Conservation (phyloP, 2,888 invertebrate genomes). For the Carcina quercana region DNA sequence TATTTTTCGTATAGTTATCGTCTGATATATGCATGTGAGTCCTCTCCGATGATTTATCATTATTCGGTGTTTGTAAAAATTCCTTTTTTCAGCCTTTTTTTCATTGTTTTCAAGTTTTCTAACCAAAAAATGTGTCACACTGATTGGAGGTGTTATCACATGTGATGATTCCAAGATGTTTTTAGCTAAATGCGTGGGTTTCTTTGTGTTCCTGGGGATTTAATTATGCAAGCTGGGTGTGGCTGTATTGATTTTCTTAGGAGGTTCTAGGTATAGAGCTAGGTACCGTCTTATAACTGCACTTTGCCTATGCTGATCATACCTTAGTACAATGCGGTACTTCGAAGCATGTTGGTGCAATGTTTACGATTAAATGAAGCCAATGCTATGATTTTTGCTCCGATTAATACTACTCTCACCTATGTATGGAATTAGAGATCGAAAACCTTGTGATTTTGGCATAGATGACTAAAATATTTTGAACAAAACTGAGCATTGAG, state of each 20-base stretch:
- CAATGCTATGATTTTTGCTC: too few relatives aligned
- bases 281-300: constrained; percentile 63
- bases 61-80: constrained; percentile 26
- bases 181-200: constrained; percentile 31
- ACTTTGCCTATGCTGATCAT: constrained; percentile 44
- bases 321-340: constrained; percentile 45
- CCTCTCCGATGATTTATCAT: constrained; percentile 10
- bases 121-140: constrained; percentile 68
- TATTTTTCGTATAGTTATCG: constrained; percentile 24
- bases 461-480: too few relatives aligned
- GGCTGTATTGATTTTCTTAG: constrained; percentile 74
- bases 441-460: too few relatives aligned
- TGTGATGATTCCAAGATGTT: constrained; percentile 53
- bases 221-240: constrained; percentile 73
- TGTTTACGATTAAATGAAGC: too few relatives aligned
- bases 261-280: constrained; percentile 67
- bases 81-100: constrained; percentile 49
- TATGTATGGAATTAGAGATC: too few relatives aligned
- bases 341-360: constrained; percentile 28
- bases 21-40: constrained; percentile 16
- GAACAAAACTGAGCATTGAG: too few relatives aligned
- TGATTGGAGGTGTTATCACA: constrained; percentile 57
- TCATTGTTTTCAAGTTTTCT: constrained; percentile 68
- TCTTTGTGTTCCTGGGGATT: constrained; percentile 35
- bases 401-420: too few relatives aligned